phyloP scores from a whole-genome alignment of 64 coral and sea anemone species.

The Platygyra sinensis region DNA sequence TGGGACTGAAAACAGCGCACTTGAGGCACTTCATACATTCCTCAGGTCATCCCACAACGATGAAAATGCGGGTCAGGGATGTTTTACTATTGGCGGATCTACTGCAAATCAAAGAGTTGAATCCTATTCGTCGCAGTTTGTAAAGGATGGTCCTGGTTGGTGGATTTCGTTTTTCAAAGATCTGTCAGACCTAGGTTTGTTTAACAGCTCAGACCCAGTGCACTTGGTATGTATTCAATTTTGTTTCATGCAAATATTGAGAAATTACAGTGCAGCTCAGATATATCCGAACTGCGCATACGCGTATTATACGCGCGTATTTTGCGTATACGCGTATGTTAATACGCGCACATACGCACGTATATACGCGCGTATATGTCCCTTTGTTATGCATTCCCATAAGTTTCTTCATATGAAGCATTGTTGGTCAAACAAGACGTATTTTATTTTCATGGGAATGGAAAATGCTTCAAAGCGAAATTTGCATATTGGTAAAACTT shows the following conservation, averaged over 20 bases:
- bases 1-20: constrained; percentile 12
- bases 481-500: no score
- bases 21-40: constrained; percentile 2
- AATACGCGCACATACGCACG: no score
- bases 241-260: constrained; percentile 60
- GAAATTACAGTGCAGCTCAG: no score
- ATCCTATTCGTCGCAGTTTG: constrained; percentile 58
- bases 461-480: no score
- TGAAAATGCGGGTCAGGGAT: not conserved
- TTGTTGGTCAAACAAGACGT: no score
- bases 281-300: no score
- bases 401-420: no score
- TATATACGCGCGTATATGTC: no score
- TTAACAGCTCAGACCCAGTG: constrained; percentile 35
- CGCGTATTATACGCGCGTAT: no score
- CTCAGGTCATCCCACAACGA: constrained; percentile 3
- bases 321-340: no score
- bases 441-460: no score
- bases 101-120: constrained; percentile 65
- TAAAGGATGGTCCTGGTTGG: constrained; percentile 39
- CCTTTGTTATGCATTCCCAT: no score
- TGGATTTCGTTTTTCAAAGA: constrained; percentile 72
- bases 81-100: constrained; percentile 12
- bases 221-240: constrained; percentile 36
- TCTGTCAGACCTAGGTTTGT: constrained; percentile 29